Base-by-base conservation (phyloP, 2,797 vertebrate genomes). In the Serranus cabrilla region DNA sequence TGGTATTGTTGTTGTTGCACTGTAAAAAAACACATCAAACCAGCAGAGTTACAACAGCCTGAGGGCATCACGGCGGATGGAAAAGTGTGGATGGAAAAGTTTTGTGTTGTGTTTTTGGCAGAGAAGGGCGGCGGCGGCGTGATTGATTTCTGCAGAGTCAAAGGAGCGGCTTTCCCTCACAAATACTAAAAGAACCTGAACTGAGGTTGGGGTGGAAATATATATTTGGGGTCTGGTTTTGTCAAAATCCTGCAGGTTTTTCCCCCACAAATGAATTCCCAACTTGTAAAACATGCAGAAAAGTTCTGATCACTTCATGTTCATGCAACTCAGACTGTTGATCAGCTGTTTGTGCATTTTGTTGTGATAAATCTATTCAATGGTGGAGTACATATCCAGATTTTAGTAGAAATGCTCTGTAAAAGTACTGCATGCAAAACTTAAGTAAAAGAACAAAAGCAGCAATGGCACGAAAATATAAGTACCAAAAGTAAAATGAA, bases 21-120 rank as follows among this genome's bases (percentile, higher is more conserved):
- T 18, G 61, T 16, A 55, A 55, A 64, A 69, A 69, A 55, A 65
- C 62, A 82, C 71, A 83, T 83, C 74, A 87, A 82, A 78, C 69
- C 72, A 46, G 82, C 79, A 59, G 81, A 87, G 85, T 71, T 87
- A 85, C 87, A 88, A 47, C 79, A 84, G 88, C 90, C 87, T 12
- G 55, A 82, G 82, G 90, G 71, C 8, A 39, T 66, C 58, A 12
- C 50, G 66, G 51, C 79, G 73, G 66, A 79, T 72, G 71, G 81
- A 77, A 66, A 66, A 55, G 72, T 79, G 68, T 62, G 87, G 83
- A 83, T 60, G 57, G 83, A 69, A 74, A 85, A 82, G 71, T 83
- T 86, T 69, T 60, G 16, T 60, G 31, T 79, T 81, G 66, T 73
- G 42, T 66, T 80, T 75, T 76, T 34, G 52, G 62, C 64, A 27